A percentile compares a stretch with the other conserved stretches of the same genome.
Evolutionary conservation across 2,797 vertebrate species (phyloP).

Genomic region (Vespertilio murinus): DNA sequence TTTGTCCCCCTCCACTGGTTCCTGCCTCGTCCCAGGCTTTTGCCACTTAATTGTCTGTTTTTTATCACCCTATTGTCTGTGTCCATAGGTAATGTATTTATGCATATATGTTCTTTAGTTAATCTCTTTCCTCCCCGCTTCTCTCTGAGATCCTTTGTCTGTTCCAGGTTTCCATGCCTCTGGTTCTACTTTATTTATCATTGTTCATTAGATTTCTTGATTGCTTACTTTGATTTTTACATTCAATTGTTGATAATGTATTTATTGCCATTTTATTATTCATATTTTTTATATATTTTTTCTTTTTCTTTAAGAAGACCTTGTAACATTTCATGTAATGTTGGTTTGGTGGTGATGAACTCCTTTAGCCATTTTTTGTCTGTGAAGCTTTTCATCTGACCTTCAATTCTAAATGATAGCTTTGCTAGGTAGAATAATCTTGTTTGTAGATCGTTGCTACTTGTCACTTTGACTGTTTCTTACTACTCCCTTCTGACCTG

Average conservation of each 20-base stretch:
- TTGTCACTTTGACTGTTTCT: background rate
- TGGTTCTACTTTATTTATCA: background rate
- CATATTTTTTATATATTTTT: background rate
- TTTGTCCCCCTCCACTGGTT: background rate
- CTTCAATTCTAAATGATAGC: background rate
- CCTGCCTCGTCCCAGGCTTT: background rate
- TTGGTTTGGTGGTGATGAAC: background rate
- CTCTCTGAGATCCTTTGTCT: too few relatives aligned
- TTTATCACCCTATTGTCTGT: background rate
- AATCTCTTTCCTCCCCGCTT: background rate
- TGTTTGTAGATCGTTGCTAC: background rate
- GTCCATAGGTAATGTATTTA: background rate
- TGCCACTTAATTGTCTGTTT: background rate
- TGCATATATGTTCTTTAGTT: background rate
- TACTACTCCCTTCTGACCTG: background rate
- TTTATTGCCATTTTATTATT: background rate
- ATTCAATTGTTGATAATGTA: background rate
- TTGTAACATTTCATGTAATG: background rate
- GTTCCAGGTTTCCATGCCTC: background rate
- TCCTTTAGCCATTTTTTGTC: background rate
- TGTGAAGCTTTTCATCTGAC: background rate
- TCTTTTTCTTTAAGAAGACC: background rate
- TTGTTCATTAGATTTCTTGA: background rate
- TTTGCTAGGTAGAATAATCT: background rate
- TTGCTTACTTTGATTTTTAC: background rate